Conservation (phyloP, 2,888 invertebrate species). For the Teinopalpus imperialis region DNA sequence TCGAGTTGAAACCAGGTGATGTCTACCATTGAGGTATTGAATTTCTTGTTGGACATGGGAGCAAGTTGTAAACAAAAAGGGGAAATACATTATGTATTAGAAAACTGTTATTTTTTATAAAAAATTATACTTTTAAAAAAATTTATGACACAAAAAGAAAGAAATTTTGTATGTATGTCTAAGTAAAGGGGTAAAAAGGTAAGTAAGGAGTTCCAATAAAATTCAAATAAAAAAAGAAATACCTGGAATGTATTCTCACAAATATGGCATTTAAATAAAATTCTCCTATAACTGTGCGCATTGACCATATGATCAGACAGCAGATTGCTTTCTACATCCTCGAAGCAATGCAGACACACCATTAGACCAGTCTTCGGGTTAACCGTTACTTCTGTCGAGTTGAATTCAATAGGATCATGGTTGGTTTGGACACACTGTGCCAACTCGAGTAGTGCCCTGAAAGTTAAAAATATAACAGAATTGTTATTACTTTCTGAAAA, state of each 20-base stretch:
- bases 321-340: constrained; percentile 35
- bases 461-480: constrained; percentile 18
- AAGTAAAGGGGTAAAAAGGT: too few relatives aligned
- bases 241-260: constrained; percentile 31
- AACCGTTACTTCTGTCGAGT: constrained; percentile 38
- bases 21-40: too few relatives aligned
- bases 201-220: too few relatives aligned
- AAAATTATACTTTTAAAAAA: too few relatives aligned
- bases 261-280: constrained; percentile 40
- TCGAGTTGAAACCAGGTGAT: too few relatives aligned
- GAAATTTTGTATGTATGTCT: too few relatives aligned
- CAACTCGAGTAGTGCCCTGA: constrained; percentile 41
- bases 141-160: too few relatives aligned
- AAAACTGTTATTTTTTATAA: too few relatives aligned
- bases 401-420: constrained; percentile 32
- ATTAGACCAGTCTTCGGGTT: constrained; percentile 40
- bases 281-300: constrained; percentile 39
- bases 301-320: constrained; percentile 43
- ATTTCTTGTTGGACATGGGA: too few relatives aligned
- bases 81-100: too few relatives aligned
- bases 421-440: constrained; percentile 41
- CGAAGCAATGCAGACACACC: constrained; percentile 44
- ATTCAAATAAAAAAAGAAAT: background rate
- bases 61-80: too few relatives aligned
- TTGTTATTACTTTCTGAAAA: background rate